Percentiles rank a stretch among this genome's conserved stretches.
Conservation (phyloP, 1,140 invertebrate genomes). For the Linepithema humile region DNA sequence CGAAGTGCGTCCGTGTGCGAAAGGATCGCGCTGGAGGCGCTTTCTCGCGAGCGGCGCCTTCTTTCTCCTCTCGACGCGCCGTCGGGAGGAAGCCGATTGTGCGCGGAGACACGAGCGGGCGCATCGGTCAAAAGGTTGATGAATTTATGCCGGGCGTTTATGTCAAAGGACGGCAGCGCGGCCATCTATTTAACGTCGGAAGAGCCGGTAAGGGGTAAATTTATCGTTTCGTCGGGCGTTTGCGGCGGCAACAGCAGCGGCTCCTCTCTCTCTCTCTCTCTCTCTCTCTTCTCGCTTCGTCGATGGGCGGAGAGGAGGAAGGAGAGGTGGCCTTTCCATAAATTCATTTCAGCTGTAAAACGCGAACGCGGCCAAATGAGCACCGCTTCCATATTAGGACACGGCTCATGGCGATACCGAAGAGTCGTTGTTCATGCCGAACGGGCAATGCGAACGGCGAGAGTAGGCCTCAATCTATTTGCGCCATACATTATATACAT, state of each 20-base stretch:
- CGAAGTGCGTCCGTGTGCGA: not conserved
- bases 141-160: constrained; percentile 81
- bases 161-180: constrained; percentile 77
- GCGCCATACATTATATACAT: constrained; percentile 6
- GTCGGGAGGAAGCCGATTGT: constrained; percentile 17
- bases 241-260: constrained; percentile 33
- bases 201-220: constrained; percentile 75
- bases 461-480: constrained; percentile 61
- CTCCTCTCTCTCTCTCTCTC: constrained; percentile 56
- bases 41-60: not conserved
- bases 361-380: constrained; percentile 77
- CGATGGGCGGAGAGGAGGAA: constrained; percentile 59
- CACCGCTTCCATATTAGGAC: constrained; percentile 77
- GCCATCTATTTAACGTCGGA: constrained; percentile 80
- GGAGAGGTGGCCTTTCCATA: constrained; percentile 75
- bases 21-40: not conserved
- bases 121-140: constrained; percentile 67
- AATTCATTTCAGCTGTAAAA: constrained; percentile 82
- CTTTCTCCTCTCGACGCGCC: too few species aligned
- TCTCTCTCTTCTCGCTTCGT: not conserved
- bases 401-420: constrained; percentile 42
- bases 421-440: constrained; percentile 51
- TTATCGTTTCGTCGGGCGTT: constrained; percentile 80
- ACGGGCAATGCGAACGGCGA: constrained; percentile 30
- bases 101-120: constrained; percentile 22